These are phyloP conservation scores for Neomorphus geoffroyi DNA, from an alignment of 2,797 vertebrate genomes.

Conservation along the genomic window DNA sequence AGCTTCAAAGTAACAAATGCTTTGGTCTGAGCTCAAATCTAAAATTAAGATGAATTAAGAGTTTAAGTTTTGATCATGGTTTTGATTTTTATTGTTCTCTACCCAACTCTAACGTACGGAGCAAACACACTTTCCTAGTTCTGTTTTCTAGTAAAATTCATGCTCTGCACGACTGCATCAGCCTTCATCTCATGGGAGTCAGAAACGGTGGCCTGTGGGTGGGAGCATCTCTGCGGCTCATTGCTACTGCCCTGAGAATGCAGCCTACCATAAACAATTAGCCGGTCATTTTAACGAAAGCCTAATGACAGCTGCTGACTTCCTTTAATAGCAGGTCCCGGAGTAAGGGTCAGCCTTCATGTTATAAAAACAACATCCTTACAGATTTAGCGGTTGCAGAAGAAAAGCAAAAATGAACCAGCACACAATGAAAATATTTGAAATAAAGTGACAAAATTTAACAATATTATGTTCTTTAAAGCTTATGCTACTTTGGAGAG, in stretches of 20 bases:
- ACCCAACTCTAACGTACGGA: background rate
- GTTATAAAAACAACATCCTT: background rate
- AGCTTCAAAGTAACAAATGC: background rate
- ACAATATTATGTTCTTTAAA: background rate
- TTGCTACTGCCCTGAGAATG: background rate
- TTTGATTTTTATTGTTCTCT: background rate
- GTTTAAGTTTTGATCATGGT: background rate
- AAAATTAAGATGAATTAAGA: background rate
- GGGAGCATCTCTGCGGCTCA: background rate
- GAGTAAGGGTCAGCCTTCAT: background rate
- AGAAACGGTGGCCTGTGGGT: background rate
- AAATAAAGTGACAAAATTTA: background rate
- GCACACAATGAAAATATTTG: background rate
- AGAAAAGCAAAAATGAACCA: background rate
- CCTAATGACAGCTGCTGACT: background rate
- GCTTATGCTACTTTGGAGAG: background rate
- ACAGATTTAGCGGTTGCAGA: background rate
- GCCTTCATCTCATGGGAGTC: background rate
- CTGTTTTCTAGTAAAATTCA: background rate
- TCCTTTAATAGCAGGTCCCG: background rate
- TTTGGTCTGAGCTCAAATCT: background rate
- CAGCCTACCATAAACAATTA: background rate
- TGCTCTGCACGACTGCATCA: background rate
- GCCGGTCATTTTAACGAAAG: background rate
- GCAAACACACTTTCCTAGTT: background rate